A percentile compares a stretch with the other conserved stretches of the same genome.
These are phyloP conservation scores for Isichthys henryi DNA, from an alignment of 2,113 vertebrate genomes.

Conservation along the genomic window DNA sequence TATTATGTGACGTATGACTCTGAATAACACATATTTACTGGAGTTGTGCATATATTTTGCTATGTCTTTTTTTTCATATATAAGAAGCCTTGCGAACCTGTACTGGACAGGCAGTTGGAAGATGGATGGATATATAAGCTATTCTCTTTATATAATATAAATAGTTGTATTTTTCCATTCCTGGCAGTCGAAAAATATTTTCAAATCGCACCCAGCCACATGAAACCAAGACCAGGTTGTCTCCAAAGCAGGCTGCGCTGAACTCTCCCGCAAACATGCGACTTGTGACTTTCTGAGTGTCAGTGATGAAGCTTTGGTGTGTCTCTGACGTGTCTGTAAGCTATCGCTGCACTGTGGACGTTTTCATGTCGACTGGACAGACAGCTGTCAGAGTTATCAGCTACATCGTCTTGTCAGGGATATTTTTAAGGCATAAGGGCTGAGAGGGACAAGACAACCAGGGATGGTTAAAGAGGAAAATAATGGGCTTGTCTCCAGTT, in stretches of 20 bases:
- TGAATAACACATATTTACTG: background rate
- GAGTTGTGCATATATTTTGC: background rate
- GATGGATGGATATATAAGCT: background rate
- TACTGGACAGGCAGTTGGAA: background rate
- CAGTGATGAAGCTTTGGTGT: background rate
- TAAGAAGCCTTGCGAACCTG: background rate
- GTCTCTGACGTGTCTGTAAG: slow-evolving; percentile 11
- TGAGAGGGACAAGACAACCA: slow-evolving; percentile 28
- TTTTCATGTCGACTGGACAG: slow-evolving; percentile 23
- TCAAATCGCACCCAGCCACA: background rate
- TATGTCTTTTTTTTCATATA: background rate
- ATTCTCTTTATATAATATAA: background rate
- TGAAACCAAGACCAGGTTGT: background rate
- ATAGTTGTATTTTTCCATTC: background rate
- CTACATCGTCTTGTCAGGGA: slow-evolving; percentile 19
- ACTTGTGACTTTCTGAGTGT: background rate
- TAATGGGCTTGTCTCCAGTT: background rate
- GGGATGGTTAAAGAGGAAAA: background rate
- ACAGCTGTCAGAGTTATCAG: slow-evolving; percentile 26
- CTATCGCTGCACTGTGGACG: background rate
- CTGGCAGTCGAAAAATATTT: background rate
- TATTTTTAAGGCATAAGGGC: slow-evolving; percentile 29
- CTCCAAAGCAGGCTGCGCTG: background rate
- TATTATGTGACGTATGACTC: background rate
- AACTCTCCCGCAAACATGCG: background rate